phyloP scores from a whole-genome alignment of 2,888 invertebrate species.

The Andrena trimmerana region DNA sequence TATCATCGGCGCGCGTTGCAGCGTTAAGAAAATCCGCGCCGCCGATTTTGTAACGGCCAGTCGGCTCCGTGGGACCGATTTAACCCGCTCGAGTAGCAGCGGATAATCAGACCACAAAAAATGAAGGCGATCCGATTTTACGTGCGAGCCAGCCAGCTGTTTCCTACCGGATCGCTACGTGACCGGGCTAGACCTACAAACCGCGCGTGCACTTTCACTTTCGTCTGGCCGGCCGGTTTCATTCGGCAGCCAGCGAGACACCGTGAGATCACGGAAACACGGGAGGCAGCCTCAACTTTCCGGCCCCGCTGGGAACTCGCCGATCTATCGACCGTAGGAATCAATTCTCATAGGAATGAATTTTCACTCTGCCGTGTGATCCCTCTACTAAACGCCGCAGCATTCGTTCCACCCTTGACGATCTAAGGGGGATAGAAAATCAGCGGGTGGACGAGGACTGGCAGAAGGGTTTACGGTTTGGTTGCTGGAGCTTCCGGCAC shows the following conservation, averaged over 20 bases:
- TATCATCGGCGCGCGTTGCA: background rate
- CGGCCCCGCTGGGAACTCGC: background rate
- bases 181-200: conserved; percentile 20
- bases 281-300: background rate
- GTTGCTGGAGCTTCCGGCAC: no score
- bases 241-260: conserved; percentile 22
- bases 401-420: background rate
- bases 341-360: background rate
- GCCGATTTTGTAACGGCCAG: conserved; percentile 11
- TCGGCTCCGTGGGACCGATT: conserved; percentile 29
- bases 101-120: conserved; percentile 31
- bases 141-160: conserved; percentile 28
- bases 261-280: conserved; percentile 45
- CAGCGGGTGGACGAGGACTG: no score
- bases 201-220: conserved; percentile 57
- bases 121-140: conserved; percentile 28
- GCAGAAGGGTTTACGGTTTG: no score
- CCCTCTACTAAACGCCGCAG: background rate
- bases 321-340: background rate
- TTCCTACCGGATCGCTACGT: conserved; percentile 30
- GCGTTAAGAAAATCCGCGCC: background rate
- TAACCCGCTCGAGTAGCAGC: conserved; percentile 3
- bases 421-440: no score
- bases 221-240: conserved; percentile 35
- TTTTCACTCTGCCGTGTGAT: background rate